Evolutionary conservation across 2,888 invertebrate species (phyloP).

Genomic region (Luperina testacea): DNA sequence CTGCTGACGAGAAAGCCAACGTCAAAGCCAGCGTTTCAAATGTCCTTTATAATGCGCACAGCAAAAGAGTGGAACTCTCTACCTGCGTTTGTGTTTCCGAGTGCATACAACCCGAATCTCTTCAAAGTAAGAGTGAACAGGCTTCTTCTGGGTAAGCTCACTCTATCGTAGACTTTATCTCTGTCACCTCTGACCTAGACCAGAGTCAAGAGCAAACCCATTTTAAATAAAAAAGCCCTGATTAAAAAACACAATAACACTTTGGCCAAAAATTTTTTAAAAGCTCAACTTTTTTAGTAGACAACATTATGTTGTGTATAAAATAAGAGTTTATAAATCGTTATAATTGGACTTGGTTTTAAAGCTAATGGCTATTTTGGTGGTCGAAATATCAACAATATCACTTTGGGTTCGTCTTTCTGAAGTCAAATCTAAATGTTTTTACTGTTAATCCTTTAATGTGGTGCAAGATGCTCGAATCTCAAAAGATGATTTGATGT

Average conservation of each 20-base stretch:
- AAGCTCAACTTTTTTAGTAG: background rate
- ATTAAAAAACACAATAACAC: background rate
- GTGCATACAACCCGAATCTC: too few species aligned
- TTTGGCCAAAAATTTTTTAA: background rate
- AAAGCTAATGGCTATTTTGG: background rate
- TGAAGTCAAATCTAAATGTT: background rate
- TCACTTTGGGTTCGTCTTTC: conserved; percentile 1
- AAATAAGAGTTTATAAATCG: background rate
- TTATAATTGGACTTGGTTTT: background rate
- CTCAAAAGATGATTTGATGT: conserved; percentile 31
- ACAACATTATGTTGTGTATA: background rate
- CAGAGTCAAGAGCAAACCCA: too few species aligned
- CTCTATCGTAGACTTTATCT: too few species aligned
- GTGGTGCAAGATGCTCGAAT: conserved; percentile 16
- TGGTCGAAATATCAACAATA: background rate
- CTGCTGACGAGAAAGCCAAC: too few species aligned
- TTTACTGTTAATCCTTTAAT: conserved; percentile 16
- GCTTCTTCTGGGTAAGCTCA: too few species aligned
- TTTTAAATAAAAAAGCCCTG: too few species aligned
- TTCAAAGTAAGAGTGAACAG: too few species aligned
- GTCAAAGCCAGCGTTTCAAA: too few species aligned
- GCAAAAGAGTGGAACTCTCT: too few species aligned
- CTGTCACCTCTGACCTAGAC: too few species aligned
- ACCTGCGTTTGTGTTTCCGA: too few species aligned
- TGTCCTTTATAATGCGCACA: too few species aligned